Conservation (phyloP, 2,888 invertebrate species). For the Stenolophus ochropezus region DNA sequence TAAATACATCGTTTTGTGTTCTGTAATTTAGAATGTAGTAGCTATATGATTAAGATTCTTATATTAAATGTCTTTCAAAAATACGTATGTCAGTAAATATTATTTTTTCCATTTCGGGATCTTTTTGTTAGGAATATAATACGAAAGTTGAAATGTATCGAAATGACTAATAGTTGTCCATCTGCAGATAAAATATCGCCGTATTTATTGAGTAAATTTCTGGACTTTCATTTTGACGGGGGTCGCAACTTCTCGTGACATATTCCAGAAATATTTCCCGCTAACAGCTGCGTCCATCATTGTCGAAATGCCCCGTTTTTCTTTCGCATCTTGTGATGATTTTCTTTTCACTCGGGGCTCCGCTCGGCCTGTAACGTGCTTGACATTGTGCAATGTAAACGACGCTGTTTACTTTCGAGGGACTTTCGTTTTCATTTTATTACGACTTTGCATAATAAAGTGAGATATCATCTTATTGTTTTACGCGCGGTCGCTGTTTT, state of each 20-base stretch:
- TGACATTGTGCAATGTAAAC: neutral
- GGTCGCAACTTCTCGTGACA: slow-evolving; percentile 30
- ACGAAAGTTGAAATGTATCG: neutral
- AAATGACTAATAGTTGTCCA: slow-evolving; percentile 14
- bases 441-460: slow-evolving; percentile 37
- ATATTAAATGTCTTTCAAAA: neutral
- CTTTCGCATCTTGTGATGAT: slow-evolving; percentile 28
- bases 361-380: neutral
- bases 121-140: neutral
- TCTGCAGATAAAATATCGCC: slow-evolving; percentile 6
- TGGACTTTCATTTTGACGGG: slow-evolving; percentile 21
- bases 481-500: neutral
- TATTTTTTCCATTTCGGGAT: neutral
- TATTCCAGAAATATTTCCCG: slow-evolving; percentile 13
- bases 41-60: too few species aligned
- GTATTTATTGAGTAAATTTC: slow-evolving; percentile 1
- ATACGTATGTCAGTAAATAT: neutral
- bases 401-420: slow-evolving; percentile 21
- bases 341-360: slow-evolving; percentile 26
- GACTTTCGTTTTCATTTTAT: slow-evolving; percentile 34
- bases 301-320: slow-evolving; percentile 13
- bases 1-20: too few species aligned
- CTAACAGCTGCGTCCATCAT: slow-evolving; percentile 28
- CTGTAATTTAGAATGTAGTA: too few species aligned
- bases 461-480: slow-evolving; percentile 28